Evolutionary conservation across 2,797 vertebrate species (phyloP).

Genomic region (Lagodon rhomboides): DNA sequence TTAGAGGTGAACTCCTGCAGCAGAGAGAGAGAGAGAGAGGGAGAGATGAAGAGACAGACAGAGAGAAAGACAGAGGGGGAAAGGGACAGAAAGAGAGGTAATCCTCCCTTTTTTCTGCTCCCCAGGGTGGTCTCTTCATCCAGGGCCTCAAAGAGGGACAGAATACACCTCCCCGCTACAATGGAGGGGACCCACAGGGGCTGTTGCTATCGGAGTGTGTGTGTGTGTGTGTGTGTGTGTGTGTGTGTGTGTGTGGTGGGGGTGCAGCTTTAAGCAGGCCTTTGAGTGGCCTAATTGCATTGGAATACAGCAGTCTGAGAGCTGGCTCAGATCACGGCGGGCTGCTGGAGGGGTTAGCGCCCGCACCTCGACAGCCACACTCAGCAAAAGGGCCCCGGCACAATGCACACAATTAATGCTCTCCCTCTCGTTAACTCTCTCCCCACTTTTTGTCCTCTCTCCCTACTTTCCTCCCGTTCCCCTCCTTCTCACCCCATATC

Average conservation of each 20-base stretch:
- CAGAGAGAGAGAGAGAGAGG: constrained; percentile 45
- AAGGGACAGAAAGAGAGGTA: constrained; percentile 78
- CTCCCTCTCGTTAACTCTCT: constrained; percentile 83
- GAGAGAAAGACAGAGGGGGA: constrained; percentile 61
- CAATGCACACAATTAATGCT: constrained; percentile 81
- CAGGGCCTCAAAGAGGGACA: constrained; percentile 81
- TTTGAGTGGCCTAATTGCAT: constrained; percentile 96
- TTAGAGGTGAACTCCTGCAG: constrained; percentile 62
- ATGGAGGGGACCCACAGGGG: constrained; percentile 83
- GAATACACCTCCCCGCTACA: constrained; percentile 82
- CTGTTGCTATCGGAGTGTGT: constrained; percentile 76
- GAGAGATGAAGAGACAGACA: constrained; percentile 57
- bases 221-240: constrained; percentile 40
- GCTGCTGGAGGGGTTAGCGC: constrained; percentile 90
- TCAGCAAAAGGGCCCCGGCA: constrained; percentile 85
- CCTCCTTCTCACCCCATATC: constrained; percentile 58
- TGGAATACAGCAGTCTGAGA: constrained; percentile 93
- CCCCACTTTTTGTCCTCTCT: constrained; percentile 81
- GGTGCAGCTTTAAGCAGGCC: constrained; percentile 94
- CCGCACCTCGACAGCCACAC: constrained; percentile 89
- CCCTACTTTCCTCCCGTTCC: constrained; percentile 65
- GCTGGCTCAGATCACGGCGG: constrained; percentile 90
- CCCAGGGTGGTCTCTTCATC: constrained; percentile 87
- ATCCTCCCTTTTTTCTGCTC: constrained; percentile 83
- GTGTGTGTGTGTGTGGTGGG: constrained; percentile 53